Evolutionary conservation across 2,888 invertebrate species (phyloP).

Genomic region (Frankliniella fusca): DNA sequence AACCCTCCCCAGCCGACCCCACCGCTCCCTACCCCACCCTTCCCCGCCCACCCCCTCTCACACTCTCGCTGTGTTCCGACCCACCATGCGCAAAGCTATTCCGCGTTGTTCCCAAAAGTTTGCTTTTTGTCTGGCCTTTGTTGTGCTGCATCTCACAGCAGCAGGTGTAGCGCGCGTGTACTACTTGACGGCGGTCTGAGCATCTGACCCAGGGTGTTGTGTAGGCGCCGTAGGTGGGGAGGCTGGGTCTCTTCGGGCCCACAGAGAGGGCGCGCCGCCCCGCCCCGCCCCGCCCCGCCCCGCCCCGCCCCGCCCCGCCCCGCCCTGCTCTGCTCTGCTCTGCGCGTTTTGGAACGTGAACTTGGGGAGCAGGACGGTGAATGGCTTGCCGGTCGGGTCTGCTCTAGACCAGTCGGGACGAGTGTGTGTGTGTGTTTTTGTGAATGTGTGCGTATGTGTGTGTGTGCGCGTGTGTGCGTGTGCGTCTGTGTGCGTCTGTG

Average conservation of each 20-base stretch:
- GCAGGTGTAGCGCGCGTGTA: neutral
- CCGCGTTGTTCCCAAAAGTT: neutral
- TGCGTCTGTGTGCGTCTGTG: no score
- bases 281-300: neutral
- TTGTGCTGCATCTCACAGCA: no score
- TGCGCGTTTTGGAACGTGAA: no score
- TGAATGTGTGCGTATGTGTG: no score
- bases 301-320: neutral
- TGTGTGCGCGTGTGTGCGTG: no score
- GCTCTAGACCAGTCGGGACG: no score
- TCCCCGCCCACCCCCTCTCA: no score
- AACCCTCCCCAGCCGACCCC: neutral
- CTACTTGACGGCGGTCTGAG: neutral
- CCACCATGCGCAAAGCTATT: neutral
- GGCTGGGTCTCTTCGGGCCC: neutral
- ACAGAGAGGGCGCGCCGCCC: neutral
- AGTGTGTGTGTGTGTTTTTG: no score
- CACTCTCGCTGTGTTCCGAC: neutral
- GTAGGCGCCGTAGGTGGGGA: neutral
- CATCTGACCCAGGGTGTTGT: no score
- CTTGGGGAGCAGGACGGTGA: no score
- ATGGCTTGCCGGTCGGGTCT: no score
- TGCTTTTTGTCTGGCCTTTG: no score
- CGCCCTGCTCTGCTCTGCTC: neutral
- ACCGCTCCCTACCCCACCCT: neutral